phyloP scores from a whole-genome alignment of 2,888 invertebrate species.

The Mantis religiosa region DNA sequence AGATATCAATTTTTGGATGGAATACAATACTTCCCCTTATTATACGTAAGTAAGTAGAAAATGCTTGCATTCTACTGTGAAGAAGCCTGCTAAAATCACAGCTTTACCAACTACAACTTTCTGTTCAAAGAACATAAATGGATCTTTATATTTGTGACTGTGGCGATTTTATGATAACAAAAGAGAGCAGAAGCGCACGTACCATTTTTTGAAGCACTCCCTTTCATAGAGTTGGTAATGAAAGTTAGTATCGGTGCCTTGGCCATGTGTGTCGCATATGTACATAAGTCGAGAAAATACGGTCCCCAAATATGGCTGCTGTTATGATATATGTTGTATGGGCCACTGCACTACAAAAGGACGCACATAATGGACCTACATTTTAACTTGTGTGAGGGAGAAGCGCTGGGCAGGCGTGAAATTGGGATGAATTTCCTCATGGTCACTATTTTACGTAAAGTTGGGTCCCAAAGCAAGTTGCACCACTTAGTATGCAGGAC shows the following conservation, averaged over 20 bases:
- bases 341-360: neutral
- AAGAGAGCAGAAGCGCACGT: neutral
- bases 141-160: no score
- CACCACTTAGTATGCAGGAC: neutral
- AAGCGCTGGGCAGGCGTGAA: neutral
- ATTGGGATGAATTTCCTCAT: conserved; percentile 20
- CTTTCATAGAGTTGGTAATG: neutral
- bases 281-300: neutral
- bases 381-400: neutral
- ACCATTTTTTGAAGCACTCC: no score
- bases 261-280: neutral
- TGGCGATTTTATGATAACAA: no score
- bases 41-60: no score
- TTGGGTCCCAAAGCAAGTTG: conserved; percentile 1
- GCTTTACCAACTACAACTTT: no score
- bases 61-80: no score
- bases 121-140: no score
- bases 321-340: neutral
- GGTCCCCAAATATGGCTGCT: neutral
- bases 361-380: conserved; percentile 3
- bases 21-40: no score
- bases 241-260: neutral
- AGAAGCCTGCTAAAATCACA: no score
- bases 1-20: no score
- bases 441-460: conserved; percentile 10